Conservation (phyloP, 2,113 vertebrate genomes). For the Rhinoptilus africanus region DNA sequence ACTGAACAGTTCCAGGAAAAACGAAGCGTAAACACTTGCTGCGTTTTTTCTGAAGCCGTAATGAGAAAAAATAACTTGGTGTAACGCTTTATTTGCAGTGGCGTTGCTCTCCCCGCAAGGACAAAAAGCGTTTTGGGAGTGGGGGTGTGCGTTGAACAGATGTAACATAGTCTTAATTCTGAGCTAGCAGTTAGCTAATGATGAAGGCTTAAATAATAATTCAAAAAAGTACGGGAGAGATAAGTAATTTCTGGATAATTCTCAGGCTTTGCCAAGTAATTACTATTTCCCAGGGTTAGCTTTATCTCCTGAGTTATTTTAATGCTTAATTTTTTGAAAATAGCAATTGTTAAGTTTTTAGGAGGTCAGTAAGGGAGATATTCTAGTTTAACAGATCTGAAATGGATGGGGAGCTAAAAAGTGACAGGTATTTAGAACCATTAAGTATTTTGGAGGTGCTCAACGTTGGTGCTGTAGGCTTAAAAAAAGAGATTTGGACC, state of each 20-base stretch:
- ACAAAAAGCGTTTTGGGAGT: neutral
- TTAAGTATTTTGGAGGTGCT: neutral
- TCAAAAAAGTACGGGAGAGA: neutral
- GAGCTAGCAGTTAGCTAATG: neutral
- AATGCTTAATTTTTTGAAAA: neutral
- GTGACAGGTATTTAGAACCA: neutral
- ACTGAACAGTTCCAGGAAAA: neutral
- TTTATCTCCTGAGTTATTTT: neutral
- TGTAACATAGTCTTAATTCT: neutral
- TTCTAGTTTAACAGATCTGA: neutral
- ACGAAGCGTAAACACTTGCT: accelerated
- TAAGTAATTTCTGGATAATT: neutral
- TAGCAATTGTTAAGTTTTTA: neutral
- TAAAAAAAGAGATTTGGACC: neutral
- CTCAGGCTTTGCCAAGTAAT: neutral
- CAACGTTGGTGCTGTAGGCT: neutral
- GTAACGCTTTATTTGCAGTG: neutral
- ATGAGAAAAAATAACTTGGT: neutral
- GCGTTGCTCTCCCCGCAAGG: neutral
- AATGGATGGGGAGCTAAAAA: neutral
- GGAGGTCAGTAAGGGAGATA: neutral
- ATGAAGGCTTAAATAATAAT: neutral
- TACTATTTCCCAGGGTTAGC: neutral
- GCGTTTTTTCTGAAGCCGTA: neutral
- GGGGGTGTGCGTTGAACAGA: neutral